Percentiles rank a stretch among this genome's conserved stretches.
phyloP scores from a whole-genome alignment of 2,888 invertebrate genomes.

The Carcina quercana region DNA sequence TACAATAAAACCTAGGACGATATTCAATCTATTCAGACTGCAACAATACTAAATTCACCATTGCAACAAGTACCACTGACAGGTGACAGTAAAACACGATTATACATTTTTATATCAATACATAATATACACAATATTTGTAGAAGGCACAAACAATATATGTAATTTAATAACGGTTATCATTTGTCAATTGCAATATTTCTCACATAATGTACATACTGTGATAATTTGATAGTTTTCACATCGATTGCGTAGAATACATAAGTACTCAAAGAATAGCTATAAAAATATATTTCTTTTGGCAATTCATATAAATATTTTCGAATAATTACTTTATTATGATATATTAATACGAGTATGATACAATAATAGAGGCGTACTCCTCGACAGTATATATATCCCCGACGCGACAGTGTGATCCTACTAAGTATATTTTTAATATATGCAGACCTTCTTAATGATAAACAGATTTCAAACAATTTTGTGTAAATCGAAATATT shows the following conservation, averaged over 20 bases:
- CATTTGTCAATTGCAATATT: slow-evolving; percentile 23
- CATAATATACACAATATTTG: slow-evolving; percentile 39
- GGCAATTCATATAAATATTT: slow-evolving; percentile 58
- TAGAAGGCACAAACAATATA: slow-evolving; percentile 65
- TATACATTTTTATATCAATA: slow-evolving; percentile 26
- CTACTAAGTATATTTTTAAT: slow-evolving; percentile 1
- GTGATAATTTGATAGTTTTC: slow-evolving; percentile 12
- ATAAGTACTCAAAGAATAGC: slow-evolving; percentile 46
- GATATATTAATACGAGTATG: slow-evolving; percentile 7
- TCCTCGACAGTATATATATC: neutral
- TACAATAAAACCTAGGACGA: slow-evolving; percentile 31
- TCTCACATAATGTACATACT: slow-evolving; percentile 24
- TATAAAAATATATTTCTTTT: slow-evolving; percentile 71
- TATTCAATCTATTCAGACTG: slow-evolving; percentile 32
- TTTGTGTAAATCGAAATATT: slow-evolving; percentile 46
- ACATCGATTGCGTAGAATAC: slow-evolving; percentile 29
- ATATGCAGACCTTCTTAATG: slow-evolving; percentile 20
- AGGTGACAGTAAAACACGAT: slow-evolving; percentile 14
- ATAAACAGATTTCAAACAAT: slow-evolving; percentile 28
- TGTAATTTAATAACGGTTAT: slow-evolving; percentile 24
- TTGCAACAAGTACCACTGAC: slow-evolving; percentile 45
- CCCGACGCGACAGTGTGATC: neutral
- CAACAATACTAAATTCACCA: slow-evolving; percentile 41
- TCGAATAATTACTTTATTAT: no score
- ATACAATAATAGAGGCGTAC: slow-evolving; percentile 5